Conservation (phyloP, 2,797 vertebrate species). For the Periparus ater region DNA sequence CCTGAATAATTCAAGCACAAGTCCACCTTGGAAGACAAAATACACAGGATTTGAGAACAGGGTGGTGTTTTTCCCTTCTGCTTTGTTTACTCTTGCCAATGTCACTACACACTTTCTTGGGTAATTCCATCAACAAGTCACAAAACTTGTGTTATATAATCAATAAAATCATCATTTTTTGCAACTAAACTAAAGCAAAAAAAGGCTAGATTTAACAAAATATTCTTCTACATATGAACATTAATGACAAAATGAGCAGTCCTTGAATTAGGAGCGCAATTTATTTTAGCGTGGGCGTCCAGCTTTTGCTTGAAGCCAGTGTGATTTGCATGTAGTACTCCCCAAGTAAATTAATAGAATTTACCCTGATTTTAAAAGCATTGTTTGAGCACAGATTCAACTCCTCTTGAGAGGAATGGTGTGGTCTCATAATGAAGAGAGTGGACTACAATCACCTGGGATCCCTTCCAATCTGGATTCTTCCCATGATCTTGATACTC, state of each 20-base stretch:
- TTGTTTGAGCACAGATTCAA: not conserved
- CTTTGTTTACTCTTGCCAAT: not conserved
- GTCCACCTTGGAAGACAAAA: not conserved
- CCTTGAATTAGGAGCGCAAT: not conserved
- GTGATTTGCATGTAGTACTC: not conserved
- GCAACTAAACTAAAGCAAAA: not conserved
- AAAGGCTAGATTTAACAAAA: not conserved
- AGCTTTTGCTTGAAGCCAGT: not conserved
- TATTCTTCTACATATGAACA: not conserved
- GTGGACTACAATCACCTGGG: not conserved
- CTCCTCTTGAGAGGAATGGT: not conserved
- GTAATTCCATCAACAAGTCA: not conserved
- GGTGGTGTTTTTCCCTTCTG: not conserved
- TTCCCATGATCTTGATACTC: not conserved
- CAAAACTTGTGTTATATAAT: not conserved
- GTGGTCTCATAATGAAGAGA: not conserved
- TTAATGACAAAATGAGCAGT: not conserved
- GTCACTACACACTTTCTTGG: not conserved
- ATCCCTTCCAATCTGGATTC: not conserved
- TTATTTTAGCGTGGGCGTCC: not conserved
- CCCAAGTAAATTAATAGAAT: not conserved
- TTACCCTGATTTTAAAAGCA: not conserved
- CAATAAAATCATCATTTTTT: not conserved
- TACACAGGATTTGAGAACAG: not conserved
- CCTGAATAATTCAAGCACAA: not conserved